Evolutionary conservation across 2,888 invertebrate species (phyloP).

Genomic region (Pseudanteris insignis): DNA sequence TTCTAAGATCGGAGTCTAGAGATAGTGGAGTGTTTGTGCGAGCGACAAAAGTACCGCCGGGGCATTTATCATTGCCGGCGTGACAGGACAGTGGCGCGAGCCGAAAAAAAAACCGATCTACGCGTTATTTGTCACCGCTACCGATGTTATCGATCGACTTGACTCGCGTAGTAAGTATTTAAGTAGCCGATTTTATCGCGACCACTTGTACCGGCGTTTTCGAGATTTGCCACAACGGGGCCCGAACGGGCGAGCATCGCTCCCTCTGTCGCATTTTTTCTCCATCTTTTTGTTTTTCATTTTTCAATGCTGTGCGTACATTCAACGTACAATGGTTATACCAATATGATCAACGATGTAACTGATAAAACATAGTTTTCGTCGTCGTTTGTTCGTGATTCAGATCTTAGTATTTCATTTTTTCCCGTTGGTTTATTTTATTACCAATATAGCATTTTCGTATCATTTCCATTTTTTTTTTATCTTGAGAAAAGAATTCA

Average conservation of each 20-base stretch:
- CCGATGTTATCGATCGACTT: constrained; percentile 36
- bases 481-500: no score
- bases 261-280: no score
- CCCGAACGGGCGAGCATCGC: background rate
- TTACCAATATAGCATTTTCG: no score
- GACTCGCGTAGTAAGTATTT: constrained; percentile 39
- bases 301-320: constrained; percentile 2
- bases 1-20: constrained; percentile 11
- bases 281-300: background rate
- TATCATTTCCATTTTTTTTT: no score
- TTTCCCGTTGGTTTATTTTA: no score
- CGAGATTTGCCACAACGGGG: constrained; percentile 22
- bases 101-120: constrained; percentile 43
- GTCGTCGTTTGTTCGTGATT: no score
- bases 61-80: constrained; percentile 37
- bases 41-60: constrained; percentile 37
- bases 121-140: constrained; percentile 45
- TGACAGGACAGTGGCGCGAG: constrained; percentile 40
- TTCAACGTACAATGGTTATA: constrained; percentile 12
- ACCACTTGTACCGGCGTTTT: constrained; percentile 29
- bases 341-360: no score
- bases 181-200: constrained; percentile 40
- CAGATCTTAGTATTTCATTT: no score
- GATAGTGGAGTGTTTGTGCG: constrained; percentile 30
- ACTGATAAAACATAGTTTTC: no score